Base-by-base conservation (phyloP, 2,888 invertebrate genomes). In the Onthophagus sagittarius region DNA sequence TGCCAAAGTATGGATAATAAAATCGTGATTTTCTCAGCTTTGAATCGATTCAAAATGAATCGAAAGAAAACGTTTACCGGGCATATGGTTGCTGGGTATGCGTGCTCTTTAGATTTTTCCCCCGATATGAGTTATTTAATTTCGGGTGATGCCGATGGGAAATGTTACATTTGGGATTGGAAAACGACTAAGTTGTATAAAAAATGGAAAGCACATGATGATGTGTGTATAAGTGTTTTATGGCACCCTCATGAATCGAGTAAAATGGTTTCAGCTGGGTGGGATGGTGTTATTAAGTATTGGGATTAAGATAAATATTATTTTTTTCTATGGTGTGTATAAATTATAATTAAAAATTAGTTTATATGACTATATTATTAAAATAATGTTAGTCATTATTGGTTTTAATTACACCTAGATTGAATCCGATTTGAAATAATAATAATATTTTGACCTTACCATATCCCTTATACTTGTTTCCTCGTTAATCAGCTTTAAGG, bases 191-290 rank as follows among this genome's bases (percentile, higher is more conserved):
- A 98, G 86, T 88, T 99, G 76, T 97, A 96, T 86, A 97, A 96
- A 85, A 98, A 98, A 84, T 99, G 99, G 96, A 98, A 99, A 85
- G 99, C 99, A 0, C 99, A 99, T 84, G 98, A 99, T 79, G 96
- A 96, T 75, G 98, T 99, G 13, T 99, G 99, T 83, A 98, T 98
- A 76, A 91, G 93, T 13, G 91, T 93, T 0, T 87, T 99, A 13
- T 99, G 99, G 99, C 99, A 99, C 88, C 99, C 99, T 0, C 99
- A 99, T 83, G 99, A 99, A 85, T 95, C 98, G 1, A 98, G 98
- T 82, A 95, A 96, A 84, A 89, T 99, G 72, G 94, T 96, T n/a
- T 97, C 98, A 0, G 98, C 98, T 63, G 98, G 99, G 70, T 99
- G 99, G 99, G 99, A 99, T 86, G 98, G 98, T 5, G 88, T 96